Evolutionary conservation across 2,797 vertebrate genomes (phyloP).

Genomic region (Sebastes iracundus): DNA sequence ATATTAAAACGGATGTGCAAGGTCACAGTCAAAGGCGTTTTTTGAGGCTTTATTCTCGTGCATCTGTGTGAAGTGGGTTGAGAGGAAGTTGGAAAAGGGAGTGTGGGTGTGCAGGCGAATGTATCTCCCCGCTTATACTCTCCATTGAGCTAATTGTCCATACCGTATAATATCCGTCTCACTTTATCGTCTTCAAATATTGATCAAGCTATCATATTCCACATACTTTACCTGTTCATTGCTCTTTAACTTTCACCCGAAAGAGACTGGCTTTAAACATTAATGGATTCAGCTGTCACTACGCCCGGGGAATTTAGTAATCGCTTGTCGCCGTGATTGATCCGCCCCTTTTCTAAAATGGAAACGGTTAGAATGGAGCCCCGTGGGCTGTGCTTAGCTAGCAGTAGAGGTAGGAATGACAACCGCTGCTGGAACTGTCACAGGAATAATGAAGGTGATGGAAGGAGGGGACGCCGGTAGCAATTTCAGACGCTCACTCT

Average conservation of each 20-base stretch:
- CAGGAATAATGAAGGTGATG: conserved; percentile 16
- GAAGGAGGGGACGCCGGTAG: neutral
- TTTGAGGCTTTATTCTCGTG: neutral
- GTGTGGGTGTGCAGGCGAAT: neutral
- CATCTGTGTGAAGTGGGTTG: neutral
- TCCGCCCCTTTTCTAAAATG: conserved; percentile 17
- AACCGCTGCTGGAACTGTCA: conserved; percentile 14
- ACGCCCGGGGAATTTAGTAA: neutral
- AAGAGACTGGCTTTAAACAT: neutral
- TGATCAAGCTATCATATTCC: neutral
- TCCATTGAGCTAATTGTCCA: neutral
- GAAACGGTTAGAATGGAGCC: neutral
- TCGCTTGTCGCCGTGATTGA: conserved; percentile 9
- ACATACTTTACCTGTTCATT: neutral
- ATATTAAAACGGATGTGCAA: conserved; percentile 17
- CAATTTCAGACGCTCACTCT: neutral
- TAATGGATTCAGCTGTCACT: neutral
- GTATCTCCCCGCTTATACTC: neutral
- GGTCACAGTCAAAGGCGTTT: conserved; percentile 21
- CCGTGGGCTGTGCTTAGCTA: neutral
- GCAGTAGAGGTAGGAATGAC: conserved; percentile 17
- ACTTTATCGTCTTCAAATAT: neutral
- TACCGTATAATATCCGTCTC: neutral
- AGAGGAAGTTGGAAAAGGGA: neutral
- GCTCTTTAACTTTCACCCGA: conserved; percentile 1